Percentiles rank a stretch among this genome's conserved stretches.
Evolutionary conservation across 2,888 invertebrate genomes (phyloP).

Genomic region (Phorcus lineatus): DNA sequence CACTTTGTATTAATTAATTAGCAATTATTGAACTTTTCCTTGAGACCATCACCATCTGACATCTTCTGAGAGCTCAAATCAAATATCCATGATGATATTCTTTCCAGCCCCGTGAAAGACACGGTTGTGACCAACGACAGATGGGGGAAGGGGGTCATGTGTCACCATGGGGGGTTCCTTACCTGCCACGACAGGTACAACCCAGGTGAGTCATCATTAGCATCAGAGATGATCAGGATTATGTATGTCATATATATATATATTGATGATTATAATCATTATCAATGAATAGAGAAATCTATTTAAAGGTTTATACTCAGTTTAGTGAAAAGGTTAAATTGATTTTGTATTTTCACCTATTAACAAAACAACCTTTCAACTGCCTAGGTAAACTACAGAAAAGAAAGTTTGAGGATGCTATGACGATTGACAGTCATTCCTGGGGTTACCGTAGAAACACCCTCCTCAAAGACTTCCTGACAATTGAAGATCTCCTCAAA

Average conservation of each 20-base stretch:
- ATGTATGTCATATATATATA: too few species aligned
- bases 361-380: not conserved
- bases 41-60: too few species aligned
- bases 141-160: constrained; percentile 88
- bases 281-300: not conserved
- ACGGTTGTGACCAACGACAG: constrained; percentile 94
- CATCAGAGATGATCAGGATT: too few species aligned
- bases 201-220: constrained; percentile 79
- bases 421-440: constrained; percentile 91
- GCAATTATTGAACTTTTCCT: too few species aligned
- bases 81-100: not conserved
- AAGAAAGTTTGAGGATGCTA: constrained; percentile 97
- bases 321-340: not conserved
- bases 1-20: too few species aligned
- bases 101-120: constrained; percentile 82
- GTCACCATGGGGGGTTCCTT: constrained; percentile 91
- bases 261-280: too few species aligned
- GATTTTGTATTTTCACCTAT: not conserved
- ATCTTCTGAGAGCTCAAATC: too few species aligned
- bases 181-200: constrained; percentile 90
- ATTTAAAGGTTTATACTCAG: not conserved
- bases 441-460: constrained; percentile 77
- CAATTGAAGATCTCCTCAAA: constrained; percentile 79
- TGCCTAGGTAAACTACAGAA: constrained; percentile 61
- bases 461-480: constrained; percentile 62